These are phyloP conservation scores for Nycticorax nycticorax DNA, from an alignment of 2,113 vertebrate species.

Conservation along the genomic window DNA sequence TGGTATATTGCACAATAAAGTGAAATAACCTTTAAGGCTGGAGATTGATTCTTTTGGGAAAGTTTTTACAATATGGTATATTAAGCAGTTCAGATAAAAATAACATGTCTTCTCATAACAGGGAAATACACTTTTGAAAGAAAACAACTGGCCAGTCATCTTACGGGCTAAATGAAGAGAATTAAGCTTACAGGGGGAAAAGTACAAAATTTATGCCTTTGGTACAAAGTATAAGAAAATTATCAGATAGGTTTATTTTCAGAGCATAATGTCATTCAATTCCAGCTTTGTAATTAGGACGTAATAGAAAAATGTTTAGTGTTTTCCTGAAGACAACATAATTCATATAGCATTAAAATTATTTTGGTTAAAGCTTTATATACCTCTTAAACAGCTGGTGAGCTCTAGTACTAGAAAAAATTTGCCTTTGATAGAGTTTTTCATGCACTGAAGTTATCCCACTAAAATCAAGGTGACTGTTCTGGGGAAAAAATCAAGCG, in stretches of 20 bases:
- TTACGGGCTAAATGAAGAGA: neutral
- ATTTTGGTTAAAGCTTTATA: neutral
- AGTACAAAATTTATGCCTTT: neutral
- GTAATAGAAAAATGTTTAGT: neutral
- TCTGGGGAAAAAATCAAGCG: neutral
- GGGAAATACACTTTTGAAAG: neutral
- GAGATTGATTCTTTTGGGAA: constrained; percentile 19
- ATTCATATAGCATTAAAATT: neutral
- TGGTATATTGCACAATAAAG: neutral
- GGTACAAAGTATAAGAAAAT: neutral
- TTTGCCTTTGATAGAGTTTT: neutral
- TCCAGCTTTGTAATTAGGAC: neutral
- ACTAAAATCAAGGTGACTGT: neutral
- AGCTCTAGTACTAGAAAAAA: neutral
- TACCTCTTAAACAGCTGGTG: neutral
- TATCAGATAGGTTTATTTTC: neutral
- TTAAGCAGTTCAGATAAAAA: constrained; percentile 26
- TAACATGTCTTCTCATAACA: neutral
- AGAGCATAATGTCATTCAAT: neutral
- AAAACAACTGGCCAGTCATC: neutral
- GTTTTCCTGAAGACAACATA: neutral
- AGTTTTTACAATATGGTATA: constrained; percentile 9
- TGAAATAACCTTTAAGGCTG: constrained; percentile 42
- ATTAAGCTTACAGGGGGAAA: neutral
- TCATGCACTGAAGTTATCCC: neutral